Base-by-base conservation (phyloP, 2,888 invertebrate species). In the Beris morrisii region DNA sequence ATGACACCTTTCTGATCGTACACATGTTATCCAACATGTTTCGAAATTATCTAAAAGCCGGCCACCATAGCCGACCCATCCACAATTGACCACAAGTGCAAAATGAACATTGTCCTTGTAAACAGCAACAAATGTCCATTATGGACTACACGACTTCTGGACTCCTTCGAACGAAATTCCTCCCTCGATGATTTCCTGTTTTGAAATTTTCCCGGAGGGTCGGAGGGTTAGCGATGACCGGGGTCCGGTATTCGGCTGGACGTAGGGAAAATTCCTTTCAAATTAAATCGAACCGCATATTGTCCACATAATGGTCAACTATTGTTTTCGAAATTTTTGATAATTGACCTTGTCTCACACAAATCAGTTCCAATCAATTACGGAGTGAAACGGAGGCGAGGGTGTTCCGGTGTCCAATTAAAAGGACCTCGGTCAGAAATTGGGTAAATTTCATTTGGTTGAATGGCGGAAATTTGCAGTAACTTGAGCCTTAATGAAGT, bases 281-380 rank as follows among this genome's bases (percentile, higher is more conserved):
- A 56, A 64, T 50, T 44, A 32, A 43, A 45, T 44, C 48, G 15
- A 15, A 43, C 55, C 53, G 50, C 32, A 54, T 57, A 67, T 65
- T 65, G 67, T 59, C 65, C 63, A 32, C 15, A 13, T 61, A 45
- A 50, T 67, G 64, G 67, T 67, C 67, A 67, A 38, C 59, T 55
- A 64, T 65, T 67, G 67, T 67, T 65, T 67, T 67, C 48, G 22
- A 61, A 64, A 67, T 67, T 64, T 67, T 64, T 59, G 64, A 67
- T 59, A 67, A 67, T 67, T 65, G 67, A 55, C 65, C 67, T 38
- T 67, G 38, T 65, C 64, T 55, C 67, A 67, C 32, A 15, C 46
- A 44, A 53, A 67, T 67, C 48, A 55, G 67, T 67, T 67, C 67
- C 67, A 59, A 67, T 67, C 64, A 53, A 67, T 67, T 67, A 58